These are phyloP conservation scores for Nysson spinosus DNA, from an alignment of 2,888 invertebrate genomes.

Conservation along the genomic window DNA sequence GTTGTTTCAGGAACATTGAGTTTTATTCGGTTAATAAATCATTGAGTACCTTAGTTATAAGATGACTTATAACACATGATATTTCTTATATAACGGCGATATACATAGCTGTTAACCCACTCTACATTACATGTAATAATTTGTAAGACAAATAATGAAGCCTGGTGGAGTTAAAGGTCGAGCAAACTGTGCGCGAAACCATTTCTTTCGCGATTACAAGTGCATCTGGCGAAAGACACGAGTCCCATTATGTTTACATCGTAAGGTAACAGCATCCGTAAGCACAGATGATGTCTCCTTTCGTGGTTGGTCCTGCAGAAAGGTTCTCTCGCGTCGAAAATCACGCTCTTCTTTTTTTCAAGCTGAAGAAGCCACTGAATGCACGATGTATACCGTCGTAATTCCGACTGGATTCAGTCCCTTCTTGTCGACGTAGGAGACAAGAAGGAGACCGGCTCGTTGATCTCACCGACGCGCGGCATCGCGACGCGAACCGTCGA, in stretches of 20 bases:
- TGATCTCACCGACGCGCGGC: constrained; percentile 32
- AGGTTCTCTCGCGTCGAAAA: constrained; percentile 60
- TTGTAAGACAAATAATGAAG: neutral
- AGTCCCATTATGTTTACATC: constrained; percentile 57
- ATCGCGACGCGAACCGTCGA: constrained; percentile 3
- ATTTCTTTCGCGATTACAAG: constrained; percentile 4
- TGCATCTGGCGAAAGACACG: neutral
- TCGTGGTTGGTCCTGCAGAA: constrained; percentile 26
- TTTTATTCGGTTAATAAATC: too few relatives aligned
- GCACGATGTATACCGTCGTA: constrained; percentile 32
- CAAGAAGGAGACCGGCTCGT: constrained; percentile 39
- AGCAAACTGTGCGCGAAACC: neutral
- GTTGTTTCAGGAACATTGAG: too few relatives aligned
- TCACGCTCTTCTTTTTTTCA: constrained; percentile 63
- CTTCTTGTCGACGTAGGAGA: constrained; percentile 19
- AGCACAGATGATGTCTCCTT: constrained; percentile 23
- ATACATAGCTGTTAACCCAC: too few relatives aligned
- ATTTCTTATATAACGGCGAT: too few relatives aligned
- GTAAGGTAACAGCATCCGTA: constrained; percentile 34
- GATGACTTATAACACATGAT: too few relatives aligned
- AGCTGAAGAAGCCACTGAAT: constrained; percentile 58
- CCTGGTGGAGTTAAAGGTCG: constrained; percentile 1
- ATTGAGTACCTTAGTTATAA: too few relatives aligned
- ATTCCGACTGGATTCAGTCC: constrained; percentile 43
- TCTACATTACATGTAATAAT: neutral